Conservation (phyloP, 1,140 invertebrate genomes). For the Nephotettix cincticeps region DNA sequence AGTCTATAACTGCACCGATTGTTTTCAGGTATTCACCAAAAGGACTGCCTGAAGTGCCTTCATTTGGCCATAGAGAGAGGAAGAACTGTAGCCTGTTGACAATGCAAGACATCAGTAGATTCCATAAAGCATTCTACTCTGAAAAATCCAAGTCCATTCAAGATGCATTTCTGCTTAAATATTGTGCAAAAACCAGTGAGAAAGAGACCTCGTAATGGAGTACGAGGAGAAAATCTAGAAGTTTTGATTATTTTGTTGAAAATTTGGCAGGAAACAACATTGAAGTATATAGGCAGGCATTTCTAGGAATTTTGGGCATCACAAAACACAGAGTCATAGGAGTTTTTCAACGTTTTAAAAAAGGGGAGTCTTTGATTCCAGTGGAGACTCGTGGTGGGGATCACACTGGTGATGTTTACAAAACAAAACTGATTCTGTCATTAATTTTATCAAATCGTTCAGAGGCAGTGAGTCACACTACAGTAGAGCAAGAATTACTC, state of each 20-base stretch:
- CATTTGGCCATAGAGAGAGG: not conserved
- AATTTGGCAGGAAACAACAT: slow-evolving; percentile 12
- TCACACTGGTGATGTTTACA: not conserved
- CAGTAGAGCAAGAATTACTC: slow-evolving; percentile 23
- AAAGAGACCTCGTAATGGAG: not conserved
- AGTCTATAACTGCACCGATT: not conserved
- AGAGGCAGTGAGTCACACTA: slow-evolving; percentile 32
- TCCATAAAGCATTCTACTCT: not conserved
- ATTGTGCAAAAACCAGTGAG: slow-evolving; percentile 9
- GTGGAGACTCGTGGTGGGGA: slow-evolving; percentile 17
- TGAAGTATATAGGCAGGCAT: slow-evolving; percentile 24
- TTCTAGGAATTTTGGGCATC: not conserved
- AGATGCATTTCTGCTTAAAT: slow-evolving; percentile 12
- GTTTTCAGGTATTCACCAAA: not conserved
- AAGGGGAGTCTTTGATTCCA: not conserved
- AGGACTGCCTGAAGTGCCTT: not conserved
- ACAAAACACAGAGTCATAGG: slow-evolving; percentile 14
- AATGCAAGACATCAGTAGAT: not conserved
- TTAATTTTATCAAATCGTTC: slow-evolving; percentile 27
- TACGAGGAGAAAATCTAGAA: not conserved
- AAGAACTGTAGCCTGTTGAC: not conserved
- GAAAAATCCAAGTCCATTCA: not conserved
- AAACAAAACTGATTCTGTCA: slow-evolving; percentile 20
- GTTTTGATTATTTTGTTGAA: not conserved
- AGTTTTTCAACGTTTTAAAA: not conserved